phyloP scores from a whole-genome alignment of 2,797 vertebrate genomes.

The Xenopus petersii region DNA sequence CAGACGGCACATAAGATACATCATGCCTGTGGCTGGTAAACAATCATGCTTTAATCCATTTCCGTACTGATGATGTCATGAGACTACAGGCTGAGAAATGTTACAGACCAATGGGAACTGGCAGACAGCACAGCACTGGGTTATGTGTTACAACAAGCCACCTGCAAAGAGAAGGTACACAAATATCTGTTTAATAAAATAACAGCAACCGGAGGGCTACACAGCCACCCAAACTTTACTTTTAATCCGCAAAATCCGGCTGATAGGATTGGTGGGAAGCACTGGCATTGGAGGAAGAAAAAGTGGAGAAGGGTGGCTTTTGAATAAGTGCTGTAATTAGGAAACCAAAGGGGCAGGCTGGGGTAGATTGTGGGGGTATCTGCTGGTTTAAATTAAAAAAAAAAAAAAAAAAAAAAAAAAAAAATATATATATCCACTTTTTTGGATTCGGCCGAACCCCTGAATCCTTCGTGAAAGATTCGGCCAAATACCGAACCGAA shows the following conservation, averaged over 20 bases:
- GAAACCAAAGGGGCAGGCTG: too few species aligned
- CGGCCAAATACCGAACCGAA: too few species aligned
- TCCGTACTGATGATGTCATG: not conserved
- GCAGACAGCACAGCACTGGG: not conserved
- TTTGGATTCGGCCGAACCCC: too few species aligned
- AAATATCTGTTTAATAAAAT: not conserved
- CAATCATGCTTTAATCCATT: not conserved
- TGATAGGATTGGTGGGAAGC: not conserved
- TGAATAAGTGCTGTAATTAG: not conserved
- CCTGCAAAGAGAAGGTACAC: not conserved
- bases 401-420: too few species aligned
- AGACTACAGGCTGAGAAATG: too few species aligned
- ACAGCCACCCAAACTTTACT: not conserved
- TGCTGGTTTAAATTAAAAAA: too few species aligned
- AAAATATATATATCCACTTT: too few species aligned
- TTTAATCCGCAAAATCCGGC: not conserved
- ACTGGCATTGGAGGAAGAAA: not conserved
- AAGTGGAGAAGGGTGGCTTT: not conserved
- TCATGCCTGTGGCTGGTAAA: not conserved
- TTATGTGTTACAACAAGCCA: not conserved
- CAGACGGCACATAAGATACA: not conserved
- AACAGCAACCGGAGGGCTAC: not conserved
- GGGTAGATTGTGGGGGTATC: too few species aligned
- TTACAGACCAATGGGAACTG: not conserved
- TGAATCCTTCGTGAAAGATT: too few species aligned